Evolutionary conservation across 2,113 vertebrate species (phyloP).

Genomic region (Orycteropus afer): DNA sequence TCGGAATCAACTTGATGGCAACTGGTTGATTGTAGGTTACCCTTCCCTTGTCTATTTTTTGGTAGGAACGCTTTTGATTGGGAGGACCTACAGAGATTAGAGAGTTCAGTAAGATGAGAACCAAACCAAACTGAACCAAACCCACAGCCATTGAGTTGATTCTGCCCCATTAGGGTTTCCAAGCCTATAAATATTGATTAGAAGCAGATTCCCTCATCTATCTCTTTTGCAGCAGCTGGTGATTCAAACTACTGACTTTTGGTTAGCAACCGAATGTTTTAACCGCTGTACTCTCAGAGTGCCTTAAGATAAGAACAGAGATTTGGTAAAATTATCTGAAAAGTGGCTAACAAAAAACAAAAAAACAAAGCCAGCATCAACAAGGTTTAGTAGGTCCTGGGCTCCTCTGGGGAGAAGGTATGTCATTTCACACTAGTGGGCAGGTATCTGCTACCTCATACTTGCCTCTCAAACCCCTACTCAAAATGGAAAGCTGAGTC

Average conservation of each 20-base stretch:
- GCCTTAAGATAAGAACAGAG: too few relatives aligned
- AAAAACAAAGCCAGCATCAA: neutral
- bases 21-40: neutral
- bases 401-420: neutral
- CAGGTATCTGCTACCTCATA: neutral
- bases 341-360: neutral
- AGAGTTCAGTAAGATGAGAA: neutral
- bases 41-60: neutral
- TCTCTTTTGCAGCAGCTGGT: too few relatives aligned
- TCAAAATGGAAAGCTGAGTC: too few relatives aligned
- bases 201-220: too few relatives aligned
- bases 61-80: neutral
- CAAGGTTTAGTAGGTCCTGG: neutral
- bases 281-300: too few relatives aligned
- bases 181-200: too few relatives aligned
- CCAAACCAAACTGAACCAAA: too few relatives aligned
- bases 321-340: neutral
- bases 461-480: neutral
- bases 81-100: neutral
- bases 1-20: neutral
- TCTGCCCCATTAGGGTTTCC: too few relatives aligned
- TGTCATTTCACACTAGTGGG: neutral
- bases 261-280: too few relatives aligned
- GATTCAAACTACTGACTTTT: too few relatives aligned
- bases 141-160: too few relatives aligned